Base-by-base conservation (phyloP, 2,113 vertebrate genomes). In the Rhinogobius similis region DNA sequence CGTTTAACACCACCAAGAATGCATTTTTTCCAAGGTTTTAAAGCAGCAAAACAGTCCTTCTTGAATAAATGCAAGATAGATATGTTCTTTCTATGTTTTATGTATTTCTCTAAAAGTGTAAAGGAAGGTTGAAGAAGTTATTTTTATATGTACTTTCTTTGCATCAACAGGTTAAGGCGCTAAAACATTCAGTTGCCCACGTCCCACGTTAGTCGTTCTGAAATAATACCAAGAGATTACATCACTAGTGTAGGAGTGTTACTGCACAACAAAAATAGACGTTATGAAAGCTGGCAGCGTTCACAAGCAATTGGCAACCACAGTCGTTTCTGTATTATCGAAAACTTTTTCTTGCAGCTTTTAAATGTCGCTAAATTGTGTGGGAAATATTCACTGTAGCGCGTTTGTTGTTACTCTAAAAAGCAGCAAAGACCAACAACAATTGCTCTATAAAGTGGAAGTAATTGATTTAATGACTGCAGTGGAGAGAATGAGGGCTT, bases 391-490 rank as follows among this genome's bases (percentile, higher is more conserved):
- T 13, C 3, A 13, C 5, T 53, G 21, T 58, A 20, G 53, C n/a
- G 61, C 44, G 43, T 53, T 16, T 39, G 18, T 26, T 70, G 23
- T 64, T 23, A 36, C 72, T 27, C n/a, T 10, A 65, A 20, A 74
- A 62, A 61, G 67, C 55, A 67, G 75, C 74, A 72, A 43, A 56
- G 70, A 48, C 72, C 36, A 50, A 71, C 67, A 75, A 67, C 26
- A 82, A 75, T 62, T 67, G 77, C 65, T 77, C 77, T 77, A 64
- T 70, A 62, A 68, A 82, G 68, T 84, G 85, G 81, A 78, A 82
- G 69, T 67, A 75, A 86, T 82, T 66, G 62, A 73, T 82, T 84
- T 82, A 82, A 79, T 82, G 77, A 86, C 78, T 52, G 29, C 14
- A 14, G 48, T 59, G 67, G 14, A 39, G 26, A 75, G 79, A 83